Base-by-base conservation (phyloP, 2,797 vertebrate species). In the Mycteria americana region DNA sequence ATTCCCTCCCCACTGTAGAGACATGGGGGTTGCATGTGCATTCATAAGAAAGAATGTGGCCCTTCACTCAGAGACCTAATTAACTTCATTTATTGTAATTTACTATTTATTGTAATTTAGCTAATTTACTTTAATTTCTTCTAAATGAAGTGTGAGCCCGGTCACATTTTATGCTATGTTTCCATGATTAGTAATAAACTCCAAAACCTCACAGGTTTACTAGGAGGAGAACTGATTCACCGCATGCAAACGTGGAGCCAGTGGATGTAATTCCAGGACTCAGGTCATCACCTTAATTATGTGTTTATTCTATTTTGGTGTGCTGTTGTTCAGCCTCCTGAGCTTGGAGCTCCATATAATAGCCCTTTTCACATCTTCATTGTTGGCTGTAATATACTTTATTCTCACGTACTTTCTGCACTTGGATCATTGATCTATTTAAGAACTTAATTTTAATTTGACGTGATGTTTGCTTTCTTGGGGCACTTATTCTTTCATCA, bases 401-500 rank as follows among this genome's bases (percentile, higher is more conserved):
- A 45, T 67, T 93, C 75, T 89, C 92, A 93, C 85, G 63, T 67
- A 7, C 78, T 24, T 59, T 28, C 93, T 79, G 60, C 64, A 3
- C 63, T 87, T 5, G 92, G 39, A 13, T 59, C 84, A 94, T 24
- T 41, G 78, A 88, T 89, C 92, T 68, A 1, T 88, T 92, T 60
- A 78, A 87, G 75, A 56, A 75, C 59, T 89, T 88, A 27, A 8
- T 85, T 94, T 94, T 83, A 64, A 91, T 92, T 72, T 79, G 30
- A 33, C 69, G 92, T 4, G 14, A 53, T 85, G 90, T 80, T 94
- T 93, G 48, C 84, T 84, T 35, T 78, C 94, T 89, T 54, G 15
- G 81, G 91, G 95, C 89, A 13, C 57, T 94, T 94, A 1, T 22
- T 88, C 84, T 94, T 93, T 93, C 91, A 89, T 91, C 68, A 68